phyloP scores from a whole-genome alignment of 2,888 invertebrate species.

The Drosophila pegasa region DNA sequence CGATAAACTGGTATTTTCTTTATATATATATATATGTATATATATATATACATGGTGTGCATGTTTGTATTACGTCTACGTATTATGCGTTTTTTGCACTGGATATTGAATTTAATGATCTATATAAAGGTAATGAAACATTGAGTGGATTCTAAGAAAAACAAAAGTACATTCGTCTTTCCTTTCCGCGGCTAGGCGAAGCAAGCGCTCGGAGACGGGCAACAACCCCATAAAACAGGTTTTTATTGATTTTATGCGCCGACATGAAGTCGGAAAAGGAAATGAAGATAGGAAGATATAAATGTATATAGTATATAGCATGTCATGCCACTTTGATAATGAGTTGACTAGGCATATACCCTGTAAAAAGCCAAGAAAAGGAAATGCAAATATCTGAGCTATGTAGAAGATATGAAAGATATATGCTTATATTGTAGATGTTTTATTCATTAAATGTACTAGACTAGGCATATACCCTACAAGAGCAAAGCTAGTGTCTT shows the following conservation, averaged over 20 bases:
- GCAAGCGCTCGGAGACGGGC: background rate
- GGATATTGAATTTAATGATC: constrained; percentile 46
- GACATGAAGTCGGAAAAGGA: background rate
- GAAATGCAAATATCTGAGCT: no score
- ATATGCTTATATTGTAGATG: no score
- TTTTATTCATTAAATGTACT: no score
- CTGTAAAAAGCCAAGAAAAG: no score
- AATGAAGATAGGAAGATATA: background rate
- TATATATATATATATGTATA: constrained; percentile 18
- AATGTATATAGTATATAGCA: background rate
- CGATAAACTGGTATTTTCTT: constrained; percentile 23
- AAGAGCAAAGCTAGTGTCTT: no score
- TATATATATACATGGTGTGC: constrained; percentile 22
- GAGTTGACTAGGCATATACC: background rate
- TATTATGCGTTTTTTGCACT: constrained; percentile 59
- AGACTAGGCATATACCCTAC: no score
- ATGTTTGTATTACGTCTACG: constrained; percentile 50
- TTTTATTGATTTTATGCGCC: constrained; percentile 27
- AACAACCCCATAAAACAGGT: constrained; percentile 10
- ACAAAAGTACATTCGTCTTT: background rate
- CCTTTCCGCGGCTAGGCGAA: background rate
- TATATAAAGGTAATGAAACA: constrained; percentile 16
- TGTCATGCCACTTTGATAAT: background rate
- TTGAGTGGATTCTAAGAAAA: constrained; percentile 20
- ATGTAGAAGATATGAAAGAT: no score